Evolutionary conservation across 2,888 invertebrate species (phyloP).

Genomic region (Blera fallax): DNA sequence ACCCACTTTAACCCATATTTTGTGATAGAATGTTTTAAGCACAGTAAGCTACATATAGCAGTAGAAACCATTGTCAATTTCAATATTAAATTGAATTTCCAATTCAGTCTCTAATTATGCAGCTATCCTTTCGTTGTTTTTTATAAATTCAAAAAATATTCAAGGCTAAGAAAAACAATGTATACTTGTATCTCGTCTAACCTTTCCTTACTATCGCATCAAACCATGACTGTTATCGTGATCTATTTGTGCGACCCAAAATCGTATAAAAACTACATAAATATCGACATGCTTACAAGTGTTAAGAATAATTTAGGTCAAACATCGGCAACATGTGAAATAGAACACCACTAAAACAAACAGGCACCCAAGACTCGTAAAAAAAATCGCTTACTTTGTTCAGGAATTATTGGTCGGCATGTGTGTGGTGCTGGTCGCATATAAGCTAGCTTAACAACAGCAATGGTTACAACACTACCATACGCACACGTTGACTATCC

Average conservation of each 20-base stretch:
- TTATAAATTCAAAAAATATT: no score
- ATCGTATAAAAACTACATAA: background rate
- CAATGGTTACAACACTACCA: conserved; percentile 2
- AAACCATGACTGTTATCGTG: no score
- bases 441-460: conserved; percentile 28
- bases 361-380: background rate
- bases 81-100: no score
- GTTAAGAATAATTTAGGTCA: conserved; percentile 2
- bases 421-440: conserved; percentile 17
- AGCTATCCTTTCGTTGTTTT: no score
- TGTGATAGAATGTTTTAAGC: no score
- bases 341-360: conserved; percentile 21
- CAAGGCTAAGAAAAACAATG: no score
- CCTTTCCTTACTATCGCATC: no score
- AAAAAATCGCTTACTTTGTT: background rate
- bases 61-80: no score
- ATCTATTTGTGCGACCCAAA: background rate
- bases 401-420: background rate
- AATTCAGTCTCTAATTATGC: no score
- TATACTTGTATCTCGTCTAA: no score
- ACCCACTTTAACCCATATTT: no score
- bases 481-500: conserved; percentile 23
- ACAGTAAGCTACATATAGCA: no score
- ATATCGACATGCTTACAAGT: background rate
- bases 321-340: conserved; percentile 15